A percentile compares a stretch with the other conserved stretches of the same genome.
phyloP scores from a whole-genome alignment of 2,113 vertebrate species.

The Montifringilla adamsi region DNA sequence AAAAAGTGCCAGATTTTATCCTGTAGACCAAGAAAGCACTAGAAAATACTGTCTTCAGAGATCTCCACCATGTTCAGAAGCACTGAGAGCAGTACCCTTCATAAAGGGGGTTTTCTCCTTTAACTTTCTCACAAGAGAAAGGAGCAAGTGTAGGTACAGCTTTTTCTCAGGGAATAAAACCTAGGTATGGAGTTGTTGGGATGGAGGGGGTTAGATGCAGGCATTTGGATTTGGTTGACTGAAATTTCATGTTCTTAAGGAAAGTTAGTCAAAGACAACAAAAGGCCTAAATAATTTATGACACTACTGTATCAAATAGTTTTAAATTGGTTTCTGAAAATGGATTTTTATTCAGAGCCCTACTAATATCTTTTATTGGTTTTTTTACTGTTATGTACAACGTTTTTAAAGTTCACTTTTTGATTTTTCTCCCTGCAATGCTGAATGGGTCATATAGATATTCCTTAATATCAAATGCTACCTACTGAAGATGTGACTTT shows the following conservation, averaged over 20 bases:
- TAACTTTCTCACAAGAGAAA: background rate
- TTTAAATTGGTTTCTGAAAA: background rate
- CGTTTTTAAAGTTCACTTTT: background rate
- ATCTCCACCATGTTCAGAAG: background rate
- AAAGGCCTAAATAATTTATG: background rate
- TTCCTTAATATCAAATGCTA: background rate
- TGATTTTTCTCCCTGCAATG: background rate
- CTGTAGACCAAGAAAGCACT: background rate
- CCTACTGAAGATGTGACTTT: background rate
- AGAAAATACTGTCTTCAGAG: background rate
- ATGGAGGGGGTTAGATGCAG: background rate
- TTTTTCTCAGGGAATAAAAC: background rate
- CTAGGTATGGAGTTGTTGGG: background rate
- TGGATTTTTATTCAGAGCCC: background rate
- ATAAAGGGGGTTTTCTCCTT: background rate
- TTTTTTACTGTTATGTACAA: background rate
- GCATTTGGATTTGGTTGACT: background rate
- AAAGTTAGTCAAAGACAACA: background rate
- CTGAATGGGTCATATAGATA: background rate
- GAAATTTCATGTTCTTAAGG: background rate
- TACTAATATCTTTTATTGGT: background rate
- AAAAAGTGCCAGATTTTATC: background rate
- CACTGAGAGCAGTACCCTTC: background rate
- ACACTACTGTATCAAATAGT: background rate
- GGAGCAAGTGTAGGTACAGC: background rate